phyloP scores from a whole-genome alignment of 2,113 vertebrate genomes.

The Actinemys pallida region DNA sequence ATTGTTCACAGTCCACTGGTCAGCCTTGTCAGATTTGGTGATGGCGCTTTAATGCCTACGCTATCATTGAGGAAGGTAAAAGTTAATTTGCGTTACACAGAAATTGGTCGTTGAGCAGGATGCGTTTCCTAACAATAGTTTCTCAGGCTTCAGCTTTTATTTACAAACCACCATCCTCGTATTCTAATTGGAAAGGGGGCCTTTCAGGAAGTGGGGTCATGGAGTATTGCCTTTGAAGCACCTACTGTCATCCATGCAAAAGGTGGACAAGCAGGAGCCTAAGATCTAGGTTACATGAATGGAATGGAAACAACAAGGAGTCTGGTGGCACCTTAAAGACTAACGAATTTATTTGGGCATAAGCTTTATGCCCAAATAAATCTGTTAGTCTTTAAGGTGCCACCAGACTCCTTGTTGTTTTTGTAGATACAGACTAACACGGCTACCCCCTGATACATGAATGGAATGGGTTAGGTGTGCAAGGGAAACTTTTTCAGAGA shows the following conservation, averaged over 20 bases:
- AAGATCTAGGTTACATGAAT: background rate
- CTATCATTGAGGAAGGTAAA: background rate
- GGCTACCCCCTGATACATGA: background rate
- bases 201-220: constrained; percentile 1
- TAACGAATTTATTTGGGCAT: no score
- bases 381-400: no score
- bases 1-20: background rate
- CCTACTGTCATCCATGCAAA: constrained; percentile 4
- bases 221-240: constrained; percentile 1
- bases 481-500: background rate
- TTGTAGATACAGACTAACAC: no score
- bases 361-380: no score
- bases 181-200: background rate
- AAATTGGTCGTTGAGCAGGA: background rate
- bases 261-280: background rate
- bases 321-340: no score
- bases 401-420: no score
- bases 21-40: background rate
- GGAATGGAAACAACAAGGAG: background rate
- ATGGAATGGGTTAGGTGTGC: background rate
- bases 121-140: background rate
- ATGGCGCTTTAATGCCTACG: background rate
- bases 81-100: background rate
- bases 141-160: background rate
- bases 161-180: constrained; percentile 6